Evolutionary conservation across 2,113 vertebrate species (phyloP), one percentile per base, ranked within the genome.

Genomic region (Cariama cristata): DNA sequence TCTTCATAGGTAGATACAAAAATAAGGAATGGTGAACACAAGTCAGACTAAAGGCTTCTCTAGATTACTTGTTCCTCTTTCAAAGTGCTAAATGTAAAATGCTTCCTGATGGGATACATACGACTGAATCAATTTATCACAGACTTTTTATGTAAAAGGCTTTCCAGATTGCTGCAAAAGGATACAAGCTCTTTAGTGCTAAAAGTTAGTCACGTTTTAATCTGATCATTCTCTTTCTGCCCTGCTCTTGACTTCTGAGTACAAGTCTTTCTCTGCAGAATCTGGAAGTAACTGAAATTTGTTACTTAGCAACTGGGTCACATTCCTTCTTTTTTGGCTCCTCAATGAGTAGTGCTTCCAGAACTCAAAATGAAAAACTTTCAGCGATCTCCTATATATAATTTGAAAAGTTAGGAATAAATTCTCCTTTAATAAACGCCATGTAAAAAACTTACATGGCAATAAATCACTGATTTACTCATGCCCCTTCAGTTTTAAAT

Each of bases 321-420:
- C 96, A 97, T 97, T 97, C 96, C 87, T 91, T 91, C 71, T 74
- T 49, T 96, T 90, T 91, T 95, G 89, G 94, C 94, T 93, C 60
- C 33, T 60, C 11, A 40, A 72, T 20, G 24, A 93, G 56, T 2
- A 82, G 35, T 40, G 60, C 44, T 96, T 97, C 87, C 91, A 96
- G 89, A 95, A 90, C 35, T 68, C 49, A 71, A 81, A 91, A 93
- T 64, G 60, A 97, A 87, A 94, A 93, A 45, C 87, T 87, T 93
- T 67, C 84, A 93, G 72, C 80, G 49, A 72, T 66, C 63, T 91
- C 68, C 59, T 80, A 82, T 50, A 85, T 28, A 50, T 73, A 86
- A 80, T 33, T 52, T 71, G 79, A 87, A 93, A 96, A 93, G 66
- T 83, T 83, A 66, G 79, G 42, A 80, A 55, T 93, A 88, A 86